Evolutionary conservation across 2,797 vertebrate genomes (phyloP), one percentile per base, ranked within the genome.

Genomic region (Chloroceryle amazona): DNA sequence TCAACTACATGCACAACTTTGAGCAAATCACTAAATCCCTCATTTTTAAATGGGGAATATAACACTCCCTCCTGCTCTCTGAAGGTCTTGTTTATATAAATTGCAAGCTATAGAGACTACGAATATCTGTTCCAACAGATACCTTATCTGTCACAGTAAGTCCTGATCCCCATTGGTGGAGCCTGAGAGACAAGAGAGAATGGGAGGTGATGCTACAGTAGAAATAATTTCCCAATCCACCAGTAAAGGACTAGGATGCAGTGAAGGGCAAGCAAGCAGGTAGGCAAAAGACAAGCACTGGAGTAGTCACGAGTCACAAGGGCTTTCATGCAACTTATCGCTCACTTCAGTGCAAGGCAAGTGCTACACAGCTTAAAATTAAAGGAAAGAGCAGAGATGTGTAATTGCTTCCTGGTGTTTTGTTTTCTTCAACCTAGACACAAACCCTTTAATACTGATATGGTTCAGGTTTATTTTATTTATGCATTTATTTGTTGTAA

Each of bases 381-480:
- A 97, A 97, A 90, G 79, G 93, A 92, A 90, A 90, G 33, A 91
- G 41, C 63, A 95, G 81, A 96, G 47, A 70, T 41, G 47, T 90
- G 67, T 91, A 93, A 92, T 96, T 97, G 81, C 44, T 91, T 97
- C 71, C 90, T 87, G 44, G 63, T 92, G 81, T 25, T 51, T 54
- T 23, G 49, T 7, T 94, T 81, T 57, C 23, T 70, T 80, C 78
- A 94, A n/a, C 35, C 22, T n/a, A 94, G 66, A 76, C 65, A 79
- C 63, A 88, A 93, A 65, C 21, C 37, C 90, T 94, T 95, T 93
- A 89, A 94, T 80, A 58, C 13, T 76, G 39, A 15, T 66, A 42
- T 86, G 72, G 41, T 63, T 96, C 96, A 65, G 63, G 95, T 96
- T 88, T 94, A 62, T 95, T 96, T 88, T 94, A 70, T 97, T 96